Evolutionary conservation across 2,113 vertebrate species (phyloP).

Genomic region (Riparia riparia): DNA sequence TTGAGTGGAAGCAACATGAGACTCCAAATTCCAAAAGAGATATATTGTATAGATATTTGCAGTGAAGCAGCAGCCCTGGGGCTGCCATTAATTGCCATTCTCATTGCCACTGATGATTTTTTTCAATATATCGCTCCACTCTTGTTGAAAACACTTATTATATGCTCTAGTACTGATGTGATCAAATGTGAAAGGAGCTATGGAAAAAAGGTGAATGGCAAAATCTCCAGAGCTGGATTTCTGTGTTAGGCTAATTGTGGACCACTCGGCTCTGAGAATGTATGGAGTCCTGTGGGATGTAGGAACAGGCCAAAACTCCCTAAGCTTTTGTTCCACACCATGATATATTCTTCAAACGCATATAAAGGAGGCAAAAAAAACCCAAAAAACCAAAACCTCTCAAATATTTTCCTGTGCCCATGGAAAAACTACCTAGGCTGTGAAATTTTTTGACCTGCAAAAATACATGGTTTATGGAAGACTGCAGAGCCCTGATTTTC

Average conservation of each 20-base stretch:
- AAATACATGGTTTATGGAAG: not conserved
- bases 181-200: not conserved
- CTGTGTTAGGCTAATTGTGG: not conserved
- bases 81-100: not conserved
- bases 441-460: not conserved
- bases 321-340: not conserved
- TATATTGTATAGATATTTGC: not conserved
- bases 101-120: not conserved
- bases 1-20: not conserved
- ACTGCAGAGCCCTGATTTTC: not conserved
- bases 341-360: not conserved
- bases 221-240: not conserved
- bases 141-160: not conserved
- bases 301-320: not conserved
- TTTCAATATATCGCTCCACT: not conserved
- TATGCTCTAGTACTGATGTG: not conserved
- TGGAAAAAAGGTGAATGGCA: not conserved
- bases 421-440: not conserved
- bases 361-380: not conserved
- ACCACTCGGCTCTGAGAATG: not conserved
- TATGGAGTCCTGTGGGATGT: not conserved
- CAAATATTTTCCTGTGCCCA: not conserved
- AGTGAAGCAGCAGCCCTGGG: not conserved
- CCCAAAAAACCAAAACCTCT: not conserved
- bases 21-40: not conserved